Evolutionary conservation across 2,888 invertebrate species (phyloP).

Genomic region (Onthophagus sagittarius): DNA sequence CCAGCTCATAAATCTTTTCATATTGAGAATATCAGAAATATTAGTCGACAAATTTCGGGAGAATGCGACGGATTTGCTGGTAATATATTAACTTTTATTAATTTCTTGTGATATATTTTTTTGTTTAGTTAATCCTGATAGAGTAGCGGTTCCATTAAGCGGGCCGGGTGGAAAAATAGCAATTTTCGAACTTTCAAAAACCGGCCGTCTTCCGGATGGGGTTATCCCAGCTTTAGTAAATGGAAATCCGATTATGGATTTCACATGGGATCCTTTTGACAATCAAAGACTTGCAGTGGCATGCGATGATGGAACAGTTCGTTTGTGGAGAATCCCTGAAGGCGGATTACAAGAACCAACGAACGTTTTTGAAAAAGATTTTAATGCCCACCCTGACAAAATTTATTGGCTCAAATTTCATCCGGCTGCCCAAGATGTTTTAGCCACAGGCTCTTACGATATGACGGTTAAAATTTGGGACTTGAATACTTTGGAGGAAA

Average conservation of each 20-base stretch:
- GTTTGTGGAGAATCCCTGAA: constrained; percentile 43
- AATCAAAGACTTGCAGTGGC: constrained; percentile 75
- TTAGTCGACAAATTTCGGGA: constrained; percentile 87
- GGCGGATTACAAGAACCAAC: constrained; percentile 68
- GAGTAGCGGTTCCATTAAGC: constrained; percentile 85
- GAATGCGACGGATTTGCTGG: constrained; percentile 93
- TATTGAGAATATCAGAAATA: constrained; percentile 86
- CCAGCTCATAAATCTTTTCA: constrained; percentile 87
- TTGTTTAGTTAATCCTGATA: constrained; percentile 69
- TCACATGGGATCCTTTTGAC: constrained; percentile 93
- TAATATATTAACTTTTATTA: constrained; percentile 42
- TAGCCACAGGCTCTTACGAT: constrained; percentile 88
- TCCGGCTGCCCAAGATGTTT: constrained; percentile 79
- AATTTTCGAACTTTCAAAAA: constrained; percentile 75
- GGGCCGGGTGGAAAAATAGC: constrained; percentile 90
- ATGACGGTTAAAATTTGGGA: constrained; percentile 89
- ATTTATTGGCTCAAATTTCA: constrained; percentile 89
- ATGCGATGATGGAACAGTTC: constrained; percentile 75
- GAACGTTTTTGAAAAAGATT: constrained; percentile 65
- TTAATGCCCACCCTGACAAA: constrained; percentile 84
- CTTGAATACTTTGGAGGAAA: constrained; percentile 59
- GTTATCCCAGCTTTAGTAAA: constrained; percentile 86
- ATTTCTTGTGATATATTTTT: neutral
- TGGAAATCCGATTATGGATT: constrained; percentile 85
- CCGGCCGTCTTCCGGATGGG: constrained; percentile 74